Evolutionary conservation across 2,113 vertebrate genomes (phyloP), one percentile per base, ranked within the genome.

Genomic region (Phodopus roborovskii): DNA sequence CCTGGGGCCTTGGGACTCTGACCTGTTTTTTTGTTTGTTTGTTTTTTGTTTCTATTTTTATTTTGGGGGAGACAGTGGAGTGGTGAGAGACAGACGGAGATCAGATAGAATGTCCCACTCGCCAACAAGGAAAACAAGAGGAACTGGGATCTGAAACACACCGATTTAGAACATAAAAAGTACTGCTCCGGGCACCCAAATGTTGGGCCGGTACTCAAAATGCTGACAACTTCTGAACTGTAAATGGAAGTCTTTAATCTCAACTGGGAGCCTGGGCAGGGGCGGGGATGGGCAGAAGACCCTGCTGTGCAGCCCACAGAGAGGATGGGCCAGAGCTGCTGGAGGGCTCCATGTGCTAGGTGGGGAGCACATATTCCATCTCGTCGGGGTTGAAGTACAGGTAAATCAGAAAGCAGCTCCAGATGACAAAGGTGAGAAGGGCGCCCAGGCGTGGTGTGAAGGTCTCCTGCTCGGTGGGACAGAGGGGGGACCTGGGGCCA

Each of bases 391-490:
- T 71, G 90, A 96, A 78, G 90, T 33, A 95, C 90, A 97, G 77
- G 16, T 95, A 95, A 24, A 95, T 96, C 95, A 98, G 82, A 96
- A 95, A 48, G 97, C 94, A 96, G 94, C 95, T 94, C 95, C 96
- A 96, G 94, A 95, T 42, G 95, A 82, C 91, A 86, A 97, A 30
- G 90, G 91, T 42, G 95, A 97, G 28, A 66, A 96, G 1, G 88
- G 83, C 36, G 83, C 90, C 96, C 93, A 94, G 88, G 62, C 88
- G 13, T 30, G 88, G 95, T 2, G 64, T 20, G 92, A 90, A 64
- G 62, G 28, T 45, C 78, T 95, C 83, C 91, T 94, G 78, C n/a
- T 24, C 7, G 64, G 9, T 13, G 45, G n/a, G 28, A 77, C 90
- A 79, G 95, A 42, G 83, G 88, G 28, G 71, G 77, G 22, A 15